These are phyloP conservation scores for Butorides virescens DNA, from an alignment of 2,113 vertebrate species.

Conservation along the genomic window DNA sequence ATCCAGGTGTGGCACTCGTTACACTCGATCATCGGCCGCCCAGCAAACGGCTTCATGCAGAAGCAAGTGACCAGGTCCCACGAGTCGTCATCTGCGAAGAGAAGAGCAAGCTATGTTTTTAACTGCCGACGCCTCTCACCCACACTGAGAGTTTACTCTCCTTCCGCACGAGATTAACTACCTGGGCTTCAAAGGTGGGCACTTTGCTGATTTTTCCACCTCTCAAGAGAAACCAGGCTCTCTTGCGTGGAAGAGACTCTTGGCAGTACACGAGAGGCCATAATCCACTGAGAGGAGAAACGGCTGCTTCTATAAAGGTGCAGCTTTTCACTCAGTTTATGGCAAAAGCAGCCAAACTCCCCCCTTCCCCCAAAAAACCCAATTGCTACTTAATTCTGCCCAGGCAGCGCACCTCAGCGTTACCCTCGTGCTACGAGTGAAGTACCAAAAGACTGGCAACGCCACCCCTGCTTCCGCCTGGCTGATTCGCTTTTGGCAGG, in stretches of 20 bases:
- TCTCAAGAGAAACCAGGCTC: not conserved
- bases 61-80: slow-evolving; percentile 99
- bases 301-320: not conserved
- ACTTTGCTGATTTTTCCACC: not conserved
- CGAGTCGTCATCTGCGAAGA: slow-evolving; percentile 88
- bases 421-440: not conserved
- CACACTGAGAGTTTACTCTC: not conserved
- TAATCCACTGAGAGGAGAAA: not conserved
- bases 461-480: accelerated
- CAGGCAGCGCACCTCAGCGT: accelerated
- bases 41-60: slow-evolving; percentile 97
- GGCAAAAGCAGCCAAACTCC: not conserved
- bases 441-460: accelerated
- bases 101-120: accelerated
- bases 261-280: not conserved
- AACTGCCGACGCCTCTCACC: accelerated
- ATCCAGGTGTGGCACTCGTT: slow-evolving; percentile 96
- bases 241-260: not conserved
- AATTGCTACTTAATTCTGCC: not conserved
- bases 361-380: accelerated
- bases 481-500: too few species aligned
- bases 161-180: accelerated
- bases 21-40: slow-evolving; percentile 97
- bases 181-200: not conserved
- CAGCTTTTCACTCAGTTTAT: not conserved